Percentiles rank a stretch among this genome's conserved stretches.
Evolutionary conservation across 2,797 vertebrate species (phyloP).

Genomic region (Pristis pectinata): DNA sequence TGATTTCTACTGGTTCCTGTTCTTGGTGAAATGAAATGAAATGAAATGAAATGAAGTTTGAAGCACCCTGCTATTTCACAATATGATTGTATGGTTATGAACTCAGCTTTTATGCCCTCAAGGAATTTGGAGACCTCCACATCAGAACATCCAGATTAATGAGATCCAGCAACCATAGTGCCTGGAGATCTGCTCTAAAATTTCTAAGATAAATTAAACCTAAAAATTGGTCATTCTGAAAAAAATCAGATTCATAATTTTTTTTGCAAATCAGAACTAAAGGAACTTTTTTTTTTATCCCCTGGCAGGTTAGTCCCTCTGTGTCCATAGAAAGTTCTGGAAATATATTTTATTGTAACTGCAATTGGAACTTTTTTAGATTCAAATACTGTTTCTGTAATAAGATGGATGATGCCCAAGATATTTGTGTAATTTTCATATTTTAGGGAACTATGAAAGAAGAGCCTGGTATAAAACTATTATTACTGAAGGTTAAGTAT

Average conservation of each 20-base stretch:
- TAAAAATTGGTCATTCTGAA: neutral
- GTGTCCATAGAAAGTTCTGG: neutral
- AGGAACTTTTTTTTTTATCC: neutral
- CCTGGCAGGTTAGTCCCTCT: neutral
- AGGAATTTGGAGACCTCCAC: neutral
- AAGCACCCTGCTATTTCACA: neutral
- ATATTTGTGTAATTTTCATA: neutral
- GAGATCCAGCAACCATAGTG: neutral
- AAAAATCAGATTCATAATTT: neutral
- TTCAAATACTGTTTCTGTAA: neutral
- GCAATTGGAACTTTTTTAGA: neutral
- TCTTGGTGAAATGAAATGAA: neutral
- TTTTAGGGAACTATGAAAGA: neutral
- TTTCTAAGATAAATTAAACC: neutral
- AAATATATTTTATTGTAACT: neutral
- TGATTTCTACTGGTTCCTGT: neutral
- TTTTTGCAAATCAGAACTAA: neutral
- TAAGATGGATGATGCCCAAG: neutral
- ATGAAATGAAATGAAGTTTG: neutral
- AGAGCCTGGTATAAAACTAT: neutral
- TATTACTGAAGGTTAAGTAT: neutral
- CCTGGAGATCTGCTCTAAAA: neutral
- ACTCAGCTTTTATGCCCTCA: neutral
- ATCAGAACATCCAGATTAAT: neutral
- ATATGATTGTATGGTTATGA: neutral